phyloP scores from a whole-genome alignment of 1,140 invertebrate species.

The Drosophila nebulosa region DNA sequence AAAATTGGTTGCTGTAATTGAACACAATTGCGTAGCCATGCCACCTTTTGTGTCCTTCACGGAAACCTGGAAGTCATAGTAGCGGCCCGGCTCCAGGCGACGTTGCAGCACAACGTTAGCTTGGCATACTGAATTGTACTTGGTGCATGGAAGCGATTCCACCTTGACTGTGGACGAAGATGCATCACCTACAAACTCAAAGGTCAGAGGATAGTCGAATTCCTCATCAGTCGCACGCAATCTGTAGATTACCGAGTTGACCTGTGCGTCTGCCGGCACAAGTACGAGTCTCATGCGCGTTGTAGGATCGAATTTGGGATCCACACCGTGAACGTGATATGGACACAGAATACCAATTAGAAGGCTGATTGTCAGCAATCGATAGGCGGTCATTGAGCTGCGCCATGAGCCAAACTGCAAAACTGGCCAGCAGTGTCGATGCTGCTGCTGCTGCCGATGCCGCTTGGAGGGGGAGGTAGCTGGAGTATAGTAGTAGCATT shows the following conservation, averaged over 20 bases:
- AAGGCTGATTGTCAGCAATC: conserved; percentile 77
- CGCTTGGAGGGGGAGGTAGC: conserved; percentile 45
- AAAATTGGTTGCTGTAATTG: conserved; percentile 91
- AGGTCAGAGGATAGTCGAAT: conserved; percentile 91
- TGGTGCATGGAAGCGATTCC: conserved; percentile 89
- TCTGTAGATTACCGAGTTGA: conserved; percentile 91
- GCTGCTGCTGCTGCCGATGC: conserved; percentile 31
- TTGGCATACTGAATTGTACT: conserved; percentile 91
- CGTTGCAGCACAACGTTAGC: conserved; percentile 90
- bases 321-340: conserved; percentile 81
- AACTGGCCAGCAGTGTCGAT: conserved; percentile 31
- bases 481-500: conserved; percentile 67
- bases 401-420: conserved; percentile 58
- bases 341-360: conserved; percentile 76
- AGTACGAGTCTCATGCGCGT: conserved; percentile 90
- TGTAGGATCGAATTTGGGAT: conserved; percentile 90
- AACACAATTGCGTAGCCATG: conserved; percentile 88
- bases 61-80: conserved; percentile 90
- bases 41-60: conserved; percentile 90
- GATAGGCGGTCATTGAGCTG: conserved; percentile 73
- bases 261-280: conserved; percentile 89
- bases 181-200: conserved; percentile 88
- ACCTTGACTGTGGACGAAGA: conserved; percentile 87
- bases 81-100: conserved; percentile 87
- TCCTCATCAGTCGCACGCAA: conserved; percentile 92